phyloP scores from a whole-genome alignment of 2,888 invertebrate species.

The Plagiodera versicolora region DNA sequence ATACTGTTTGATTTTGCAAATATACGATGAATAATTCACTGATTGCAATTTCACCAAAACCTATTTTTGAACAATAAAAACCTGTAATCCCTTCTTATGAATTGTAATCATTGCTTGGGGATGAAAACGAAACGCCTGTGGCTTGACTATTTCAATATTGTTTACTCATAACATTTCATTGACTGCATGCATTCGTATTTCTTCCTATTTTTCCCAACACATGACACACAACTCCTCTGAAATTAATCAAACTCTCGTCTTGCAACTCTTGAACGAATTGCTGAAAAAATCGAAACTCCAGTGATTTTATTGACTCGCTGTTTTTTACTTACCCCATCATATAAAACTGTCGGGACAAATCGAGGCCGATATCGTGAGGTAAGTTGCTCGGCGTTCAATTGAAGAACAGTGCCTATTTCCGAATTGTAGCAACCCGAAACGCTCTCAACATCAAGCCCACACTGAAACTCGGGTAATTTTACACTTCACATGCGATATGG shows the following conservation, averaged over 20 bases:
- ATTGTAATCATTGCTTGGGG: no score
- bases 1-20: no score
- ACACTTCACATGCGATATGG: no score
- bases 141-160: no score
- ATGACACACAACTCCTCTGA: constrained; percentile 53
- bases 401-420: constrained; percentile 53
- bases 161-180: constrained; percentile 2
- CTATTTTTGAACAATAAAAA: no score
- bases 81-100: no score
- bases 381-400: constrained; percentile 56
- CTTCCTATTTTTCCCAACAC: constrained; percentile 32
- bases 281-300: constrained; percentile 29
- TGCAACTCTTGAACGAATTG: constrained; percentile 48
- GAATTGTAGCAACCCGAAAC: constrained; percentile 53
- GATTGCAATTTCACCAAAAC: no score
- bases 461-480: constrained; percentile 50
- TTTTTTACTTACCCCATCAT: constrained; percentile 55
- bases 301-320: not conserved
- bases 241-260: constrained; percentile 53
- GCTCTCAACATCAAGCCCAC: constrained; percentile 49
- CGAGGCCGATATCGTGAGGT: constrained; percentile 54
- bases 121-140: no score
- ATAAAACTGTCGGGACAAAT: constrained; percentile 60
- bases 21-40: no score
- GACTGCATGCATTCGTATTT: constrained; percentile 31